Percentiles rank a stretch among this genome's conserved stretches.
phyloP scores from a whole-genome alignment of 2,888 invertebrate genomes.

The Tipula lateralis region DNA sequence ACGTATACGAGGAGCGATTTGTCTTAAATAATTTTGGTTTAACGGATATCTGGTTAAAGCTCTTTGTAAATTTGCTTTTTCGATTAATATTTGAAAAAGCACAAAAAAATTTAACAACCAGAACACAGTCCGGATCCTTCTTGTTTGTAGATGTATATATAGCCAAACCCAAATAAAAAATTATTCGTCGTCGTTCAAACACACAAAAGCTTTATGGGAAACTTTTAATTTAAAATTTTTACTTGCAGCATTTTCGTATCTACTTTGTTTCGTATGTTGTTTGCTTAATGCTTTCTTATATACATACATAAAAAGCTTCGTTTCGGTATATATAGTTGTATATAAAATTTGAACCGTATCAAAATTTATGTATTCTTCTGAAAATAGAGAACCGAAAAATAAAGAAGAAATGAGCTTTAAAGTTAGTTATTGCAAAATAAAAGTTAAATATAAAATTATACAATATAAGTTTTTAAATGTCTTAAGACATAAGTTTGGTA shows the following conservation, averaged over 20 bases:
- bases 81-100: background rate
- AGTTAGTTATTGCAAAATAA: background rate
- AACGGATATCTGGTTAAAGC: background rate
- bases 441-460: background rate
- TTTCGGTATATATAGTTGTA: background rate
- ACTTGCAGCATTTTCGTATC: background rate
- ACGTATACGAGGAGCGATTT: background rate
- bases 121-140: background rate
- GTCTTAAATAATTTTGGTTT: background rate
- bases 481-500: conserved; percentile 11
- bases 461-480: background rate
- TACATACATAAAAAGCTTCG: background rate
- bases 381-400: background rate
- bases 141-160: background rate
- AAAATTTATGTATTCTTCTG: background rate
- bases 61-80: background rate
- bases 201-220: background rate
- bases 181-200: background rate
- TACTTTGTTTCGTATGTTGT: background rate
- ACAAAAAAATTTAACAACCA: background rate
- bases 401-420: background rate
- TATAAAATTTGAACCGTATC: background rate
- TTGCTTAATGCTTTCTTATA: background rate
- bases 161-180: background rate
- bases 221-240: conserved; percentile 11